Conservation (phyloP, 2,113 vertebrate species). For the Thamnaconus septentrionalis region DNA sequence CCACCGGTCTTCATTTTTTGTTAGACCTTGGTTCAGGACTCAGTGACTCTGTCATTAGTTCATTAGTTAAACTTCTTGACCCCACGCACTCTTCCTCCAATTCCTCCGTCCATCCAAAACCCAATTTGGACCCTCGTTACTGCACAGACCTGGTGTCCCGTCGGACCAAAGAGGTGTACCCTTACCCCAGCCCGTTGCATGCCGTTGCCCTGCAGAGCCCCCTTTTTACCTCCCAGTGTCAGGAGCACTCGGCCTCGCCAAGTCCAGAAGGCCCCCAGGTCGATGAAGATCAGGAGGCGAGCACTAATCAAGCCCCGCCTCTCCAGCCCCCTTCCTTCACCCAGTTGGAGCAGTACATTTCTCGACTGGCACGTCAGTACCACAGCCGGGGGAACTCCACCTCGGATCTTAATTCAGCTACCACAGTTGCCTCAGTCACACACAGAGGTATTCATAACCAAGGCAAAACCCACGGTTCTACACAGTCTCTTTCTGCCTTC, state of each 20-base stretch:
- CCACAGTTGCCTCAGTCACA: slow-evolving; percentile 15
- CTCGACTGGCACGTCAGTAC: slow-evolving; percentile 73
- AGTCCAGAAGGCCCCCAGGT: slow-evolving; percentile 53
- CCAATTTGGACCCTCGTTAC: slow-evolving; percentile 75
- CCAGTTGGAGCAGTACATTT: slow-evolving; percentile 79
- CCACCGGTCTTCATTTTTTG: slow-evolving; percentile 70
- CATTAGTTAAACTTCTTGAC: slow-evolving; percentile 53
- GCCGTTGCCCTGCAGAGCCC: slow-evolving; percentile 84
- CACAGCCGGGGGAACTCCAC: slow-evolving; percentile 53
- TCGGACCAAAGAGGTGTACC: slow-evolving; percentile 80
- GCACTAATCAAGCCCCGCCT: slow-evolving; percentile 16
- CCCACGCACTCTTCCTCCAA: slow-evolving; percentile 12
- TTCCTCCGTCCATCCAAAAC: slow-evolving; percentile 35
- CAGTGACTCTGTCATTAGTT: slow-evolving; percentile 52
- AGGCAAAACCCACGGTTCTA: slow-evolving; percentile 68
- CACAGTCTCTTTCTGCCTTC: slow-evolving; percentile 74
- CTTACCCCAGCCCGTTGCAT: slow-evolving; percentile 83
- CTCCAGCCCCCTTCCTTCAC: slow-evolving; percentile 52
- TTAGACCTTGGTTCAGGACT: slow-evolving; percentile 72
- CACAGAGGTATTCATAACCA: slow-evolving; percentile 49
- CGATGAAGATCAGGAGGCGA: slow-evolving; percentile 44
- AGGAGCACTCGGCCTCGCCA: slow-evolving; percentile 43
- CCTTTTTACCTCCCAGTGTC: slow-evolving; percentile 73
- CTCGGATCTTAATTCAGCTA: slow-evolving; percentile 36
- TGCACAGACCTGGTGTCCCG: slow-evolving; percentile 80